These are phyloP conservation scores for Melangyna quadrimaculata DNA, from an alignment of 2,888 invertebrate species.

Conservation along the genomic window DNA sequence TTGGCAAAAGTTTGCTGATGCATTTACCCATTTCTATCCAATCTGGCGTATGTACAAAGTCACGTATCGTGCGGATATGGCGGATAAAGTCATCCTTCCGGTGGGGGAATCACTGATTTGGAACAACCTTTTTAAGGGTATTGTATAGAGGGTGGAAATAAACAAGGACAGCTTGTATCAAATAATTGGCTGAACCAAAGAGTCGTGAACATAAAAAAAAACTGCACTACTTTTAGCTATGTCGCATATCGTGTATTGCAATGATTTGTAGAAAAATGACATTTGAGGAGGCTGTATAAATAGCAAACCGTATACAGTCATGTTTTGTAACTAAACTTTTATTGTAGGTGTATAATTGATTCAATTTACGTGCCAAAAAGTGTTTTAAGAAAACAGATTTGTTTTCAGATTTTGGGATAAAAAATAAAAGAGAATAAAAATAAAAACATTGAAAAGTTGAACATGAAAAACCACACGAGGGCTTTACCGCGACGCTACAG, in stretches of 20 bases:
- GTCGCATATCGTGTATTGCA: neutral
- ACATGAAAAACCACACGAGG: neutral
- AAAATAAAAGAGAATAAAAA: neutral
- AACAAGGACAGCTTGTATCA: constrained; percentile 52
- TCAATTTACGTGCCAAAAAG: constrained; percentile 59
- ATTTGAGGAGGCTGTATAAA: neutral
- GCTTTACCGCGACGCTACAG: too few relatives aligned
- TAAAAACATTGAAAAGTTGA: neutral
- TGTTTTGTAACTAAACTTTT: constrained; percentile 56
- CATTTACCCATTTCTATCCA: constrained; percentile 35
- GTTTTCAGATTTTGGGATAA: neutral
- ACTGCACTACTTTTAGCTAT: neutral
- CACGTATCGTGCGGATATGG: constrained; percentile 61
- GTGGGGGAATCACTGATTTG: constrained; percentile 61
- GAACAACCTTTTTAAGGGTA: constrained; percentile 40
- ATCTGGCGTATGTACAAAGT: constrained; percentile 28
- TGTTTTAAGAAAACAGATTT: neutral
- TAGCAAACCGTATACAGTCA: constrained; percentile 26
- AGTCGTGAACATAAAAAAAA: neutral
- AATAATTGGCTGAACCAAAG: constrained; percentile 38
- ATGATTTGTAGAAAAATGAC: constrained; percentile 3
- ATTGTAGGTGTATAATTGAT: constrained; percentile 47
- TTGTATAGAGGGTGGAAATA: constrained; percentile 1
- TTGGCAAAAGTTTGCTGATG: constrained; percentile 47
- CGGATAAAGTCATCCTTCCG: constrained; percentile 67